Percentiles rank a stretch among this genome's conserved stretches.
phyloP scores from a whole-genome alignment of 2,113 vertebrate genomes.

The Rafetus swinhoei region DNA sequence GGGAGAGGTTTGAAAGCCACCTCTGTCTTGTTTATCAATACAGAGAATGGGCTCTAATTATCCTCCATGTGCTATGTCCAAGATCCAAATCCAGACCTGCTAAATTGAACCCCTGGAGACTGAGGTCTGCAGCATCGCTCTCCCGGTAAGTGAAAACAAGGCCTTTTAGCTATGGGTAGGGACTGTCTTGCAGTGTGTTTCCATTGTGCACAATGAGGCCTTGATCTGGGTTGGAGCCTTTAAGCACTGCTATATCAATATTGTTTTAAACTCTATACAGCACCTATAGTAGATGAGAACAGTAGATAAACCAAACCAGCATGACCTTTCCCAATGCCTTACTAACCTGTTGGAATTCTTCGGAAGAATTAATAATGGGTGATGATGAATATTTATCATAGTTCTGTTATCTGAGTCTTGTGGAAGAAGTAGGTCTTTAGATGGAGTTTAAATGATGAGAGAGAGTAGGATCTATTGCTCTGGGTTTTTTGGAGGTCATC shows the following conservation, averaged over 20 bases:
- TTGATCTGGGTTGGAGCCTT: fast-evolving
- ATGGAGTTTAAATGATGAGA: neutral
- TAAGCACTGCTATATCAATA: neutral
- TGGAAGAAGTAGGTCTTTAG: neutral
- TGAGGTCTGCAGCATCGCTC: too few relatives aligned
- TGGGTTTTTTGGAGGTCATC: neutral
- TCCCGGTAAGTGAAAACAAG: too few relatives aligned
- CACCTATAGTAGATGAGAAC: neutral
- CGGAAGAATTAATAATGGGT: neutral
- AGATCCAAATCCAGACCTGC: neutral
- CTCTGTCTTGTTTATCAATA: neutral
- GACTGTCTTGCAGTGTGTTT: neutral
- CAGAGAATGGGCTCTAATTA: neutral
- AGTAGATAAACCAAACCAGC: neutral
- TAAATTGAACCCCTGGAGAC: too few relatives aligned
- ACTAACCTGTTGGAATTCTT: neutral
- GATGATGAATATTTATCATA: neutral
- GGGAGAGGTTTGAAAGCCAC: neutral
- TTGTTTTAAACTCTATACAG: fast-evolving
- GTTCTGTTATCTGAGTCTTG: neutral
- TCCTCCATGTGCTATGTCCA: neutral
- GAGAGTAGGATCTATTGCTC: neutral
- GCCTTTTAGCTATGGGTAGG: neutral
- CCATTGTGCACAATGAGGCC: neutral
- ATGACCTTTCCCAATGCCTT: neutral